A percentile compares a stretch with the other conserved stretches of the same genome.
Conservation (phyloP, 2,113 vertebrate genomes). For the Odobenus rosmarus region DNA sequence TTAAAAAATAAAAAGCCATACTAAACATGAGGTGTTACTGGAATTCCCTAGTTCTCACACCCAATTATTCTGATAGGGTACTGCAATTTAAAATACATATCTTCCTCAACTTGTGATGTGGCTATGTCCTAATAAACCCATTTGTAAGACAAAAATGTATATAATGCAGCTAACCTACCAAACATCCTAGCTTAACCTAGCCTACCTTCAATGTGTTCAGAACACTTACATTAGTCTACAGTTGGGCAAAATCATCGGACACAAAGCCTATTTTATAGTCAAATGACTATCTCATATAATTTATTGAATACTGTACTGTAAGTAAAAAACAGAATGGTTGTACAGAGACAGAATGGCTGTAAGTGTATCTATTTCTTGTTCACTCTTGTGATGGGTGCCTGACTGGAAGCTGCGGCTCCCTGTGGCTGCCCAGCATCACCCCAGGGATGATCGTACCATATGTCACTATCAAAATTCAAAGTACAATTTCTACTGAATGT, state of each 20-base stretch:
- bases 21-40: background rate
- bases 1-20: no score
- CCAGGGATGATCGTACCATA: background rate
- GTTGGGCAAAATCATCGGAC: background rate
- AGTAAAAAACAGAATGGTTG: background rate
- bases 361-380: background rate
- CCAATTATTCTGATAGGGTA: background rate
- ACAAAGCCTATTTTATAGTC: background rate
- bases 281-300: background rate
- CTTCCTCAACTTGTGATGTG: background rate
- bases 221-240: background rate
- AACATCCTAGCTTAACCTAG: background rate
- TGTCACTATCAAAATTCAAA: background rate
- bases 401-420: background rate
- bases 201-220: background rate
- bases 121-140: background rate
- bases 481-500: background rate
- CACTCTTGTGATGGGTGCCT: background rate
- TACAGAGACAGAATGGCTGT: background rate
- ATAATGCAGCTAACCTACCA: background rate
- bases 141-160: background rate
- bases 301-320: background rate
- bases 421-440: background rate
- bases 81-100: background rate
- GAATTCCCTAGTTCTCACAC: background rate